phyloP scores from a whole-genome alignment of 2,113 vertebrate genomes.

The Cheilinus undulatus region DNA sequence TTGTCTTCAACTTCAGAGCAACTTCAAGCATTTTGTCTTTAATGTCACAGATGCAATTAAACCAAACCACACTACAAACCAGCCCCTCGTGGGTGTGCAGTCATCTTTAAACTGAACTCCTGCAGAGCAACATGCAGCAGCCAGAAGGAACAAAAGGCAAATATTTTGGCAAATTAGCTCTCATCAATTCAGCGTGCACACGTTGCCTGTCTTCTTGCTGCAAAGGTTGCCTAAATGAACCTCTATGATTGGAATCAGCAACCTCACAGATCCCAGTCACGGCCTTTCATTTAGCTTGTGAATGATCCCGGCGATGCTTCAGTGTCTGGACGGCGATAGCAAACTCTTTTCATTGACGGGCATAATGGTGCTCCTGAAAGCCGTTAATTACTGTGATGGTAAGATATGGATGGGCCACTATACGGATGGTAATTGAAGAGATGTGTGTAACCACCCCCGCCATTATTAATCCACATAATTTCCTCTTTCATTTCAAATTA shows the following conservation, averaged over 20 bases:
- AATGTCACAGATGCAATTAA: not conserved
- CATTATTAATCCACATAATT: constrained; percentile 91
- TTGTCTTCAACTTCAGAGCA: no score
- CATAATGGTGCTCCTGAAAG: constrained; percentile 55
- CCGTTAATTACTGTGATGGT: constrained; percentile 75
- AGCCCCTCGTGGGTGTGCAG: no score
- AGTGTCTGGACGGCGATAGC: constrained; percentile 25
- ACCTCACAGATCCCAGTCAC: constrained; percentile 30
- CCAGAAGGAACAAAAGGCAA: not conserved
- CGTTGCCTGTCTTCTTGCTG: constrained; percentile 1
- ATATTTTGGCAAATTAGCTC: constrained; percentile 22
- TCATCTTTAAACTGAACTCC: not conserved
- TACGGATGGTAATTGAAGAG: constrained; percentile 67
- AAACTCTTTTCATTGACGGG: constrained; percentile 45
- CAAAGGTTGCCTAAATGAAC: constrained; percentile 21
- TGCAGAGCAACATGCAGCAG: not conserved
- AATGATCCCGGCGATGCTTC: constrained; percentile 12
- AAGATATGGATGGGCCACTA: constrained; percentile 62
- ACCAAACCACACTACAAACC: not conserved
- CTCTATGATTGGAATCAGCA: constrained; percentile 45
- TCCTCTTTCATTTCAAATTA: constrained; percentile 90
- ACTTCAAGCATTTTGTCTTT: no score
- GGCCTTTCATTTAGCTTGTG: constrained; percentile 41
- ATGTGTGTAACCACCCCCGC: constrained; percentile 81
- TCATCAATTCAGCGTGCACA: constrained; percentile 27